These are phyloP conservation scores for Synanthedon myopaeformis DNA, from an alignment of 2,888 invertebrate species.

Conservation along the genomic window DNA sequence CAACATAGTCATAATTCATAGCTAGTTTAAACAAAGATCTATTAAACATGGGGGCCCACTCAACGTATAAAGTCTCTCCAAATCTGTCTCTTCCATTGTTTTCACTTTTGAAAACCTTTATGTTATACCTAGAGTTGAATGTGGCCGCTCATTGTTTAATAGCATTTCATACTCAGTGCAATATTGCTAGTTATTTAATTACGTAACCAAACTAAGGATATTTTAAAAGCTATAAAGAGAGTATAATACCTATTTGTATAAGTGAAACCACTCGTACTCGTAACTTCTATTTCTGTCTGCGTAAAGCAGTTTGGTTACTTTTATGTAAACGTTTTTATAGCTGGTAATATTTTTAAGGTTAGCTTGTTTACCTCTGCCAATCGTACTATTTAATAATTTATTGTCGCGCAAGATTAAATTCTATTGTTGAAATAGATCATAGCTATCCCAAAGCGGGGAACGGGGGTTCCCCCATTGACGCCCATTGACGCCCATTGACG, in stretches of 20 bases:
- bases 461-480: constrained; percentile 20
- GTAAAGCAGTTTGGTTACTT: constrained; percentile 64
- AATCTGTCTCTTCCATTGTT: constrained; percentile 62
- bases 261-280: constrained; percentile 54
- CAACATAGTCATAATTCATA: constrained; percentile 68
- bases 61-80: constrained; percentile 28
- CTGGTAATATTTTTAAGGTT: constrained; percentile 64
- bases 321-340: constrained; percentile 66
- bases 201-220: constrained; percentile 72
- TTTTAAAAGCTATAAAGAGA: constrained; percentile 61
- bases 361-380: constrained; percentile 71
- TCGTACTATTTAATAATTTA: constrained; percentile 69
- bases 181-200: constrained; percentile 73
- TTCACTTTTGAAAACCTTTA: constrained; percentile 64
- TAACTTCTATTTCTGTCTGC: constrained; percentile 55
- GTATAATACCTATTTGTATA: constrained; percentile 65
- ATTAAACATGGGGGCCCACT: constrained; percentile 68
- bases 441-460: constrained; percentile 46
- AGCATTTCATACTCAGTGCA: constrained; percentile 72
- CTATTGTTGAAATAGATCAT: constrained; percentile 68
- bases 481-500: no score
- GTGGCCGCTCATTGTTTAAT: constrained; percentile 71
- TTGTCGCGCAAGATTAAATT: constrained; percentile 61
- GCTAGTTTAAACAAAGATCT: constrained; percentile 66
- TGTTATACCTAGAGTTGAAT: constrained; percentile 40